These are phyloP conservation scores for Calypte anna DNA, from an alignment of 2,113 vertebrate species.

Conservation along the genomic window DNA sequence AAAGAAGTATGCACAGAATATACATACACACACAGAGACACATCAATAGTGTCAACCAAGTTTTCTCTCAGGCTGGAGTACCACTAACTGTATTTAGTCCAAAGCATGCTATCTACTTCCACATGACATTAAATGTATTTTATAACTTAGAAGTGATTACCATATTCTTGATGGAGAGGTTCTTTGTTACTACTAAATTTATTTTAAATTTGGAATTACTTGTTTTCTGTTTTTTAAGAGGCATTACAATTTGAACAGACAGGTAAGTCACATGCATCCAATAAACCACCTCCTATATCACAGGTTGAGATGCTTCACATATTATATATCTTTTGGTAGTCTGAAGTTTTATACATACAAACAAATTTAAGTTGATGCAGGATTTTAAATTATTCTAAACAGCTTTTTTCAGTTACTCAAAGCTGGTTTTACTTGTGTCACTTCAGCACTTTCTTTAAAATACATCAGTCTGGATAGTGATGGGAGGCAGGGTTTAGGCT, in stretches of 20 bases:
- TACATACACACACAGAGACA: background rate
- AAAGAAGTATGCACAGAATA: conserved; percentile 32
- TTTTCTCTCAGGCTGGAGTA: background rate
- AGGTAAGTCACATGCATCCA: background rate
- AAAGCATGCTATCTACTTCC: background rate
- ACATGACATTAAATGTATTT: background rate
- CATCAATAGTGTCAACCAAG: background rate
- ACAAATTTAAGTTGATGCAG: background rate
- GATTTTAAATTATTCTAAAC: background rate
- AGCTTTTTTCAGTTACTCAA: background rate
- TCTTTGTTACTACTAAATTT: background rate
- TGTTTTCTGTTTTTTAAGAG: background rate
- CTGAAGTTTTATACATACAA: background rate
- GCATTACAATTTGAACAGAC: background rate
- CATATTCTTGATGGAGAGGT: background rate
- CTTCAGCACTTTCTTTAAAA: background rate
- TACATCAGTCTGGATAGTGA: background rate
- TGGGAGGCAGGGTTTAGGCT: background rate
- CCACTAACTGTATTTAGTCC: background rate
- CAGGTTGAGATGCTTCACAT: background rate
- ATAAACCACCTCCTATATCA: background rate
- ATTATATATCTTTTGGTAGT: background rate
- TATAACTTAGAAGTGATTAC: background rate
- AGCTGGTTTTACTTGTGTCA: background rate
- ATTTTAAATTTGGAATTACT: background rate